Evolutionary conservation across 2,797 vertebrate species (phyloP), one percentile per base, ranked within the genome.

Genomic region (Lacerta bilineata): DNA sequence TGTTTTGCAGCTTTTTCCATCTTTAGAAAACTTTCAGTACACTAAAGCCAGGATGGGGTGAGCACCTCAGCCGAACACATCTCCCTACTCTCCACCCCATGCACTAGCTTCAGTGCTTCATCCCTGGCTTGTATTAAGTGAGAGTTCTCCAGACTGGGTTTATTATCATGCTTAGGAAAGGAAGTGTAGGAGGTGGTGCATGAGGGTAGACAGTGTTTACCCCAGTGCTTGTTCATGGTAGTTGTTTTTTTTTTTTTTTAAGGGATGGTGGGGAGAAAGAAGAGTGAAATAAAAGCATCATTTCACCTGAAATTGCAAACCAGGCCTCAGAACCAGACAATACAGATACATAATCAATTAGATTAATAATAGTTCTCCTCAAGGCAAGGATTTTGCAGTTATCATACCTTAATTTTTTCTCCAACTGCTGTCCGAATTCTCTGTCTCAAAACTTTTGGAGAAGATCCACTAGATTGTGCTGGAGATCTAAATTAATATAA

Each of bases 341-440:
- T 43, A 85, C 46, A 36, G 7, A 29, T 71, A 50, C 9, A 8
- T 33, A 80, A 20, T 29, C 13, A 80, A 46, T 17, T 0, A 46
- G 0, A 20, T 41, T 84, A 55, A 77, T 18, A 76, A 66, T 33
- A 36, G 18, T 68, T 77, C 11, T 72, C 80, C 25, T 20, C 25
- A 74, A 36, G 29, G 3, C 5, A 23, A 17, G 25, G 5, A 18
- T 79, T 71, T 36, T 41, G 17, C 11, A 27, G 41, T 81, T 81
- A 89, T 5, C 89, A 77, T 98, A 99, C 98, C 98, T 99, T 98
- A 84, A 94, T 92, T 92, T 97, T 96, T 91, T 97, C 96, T 93
- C 97, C 95, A 86, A 94, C 81, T 78, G 94, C 96, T 89, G 96
- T 95, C 81, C 89, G 89, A 95, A 98, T 87, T 82, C 98, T 96